Evolutionary conservation across 37 sponge, comb jelly and placozoan genomes (phyloP).

Genomic region (Halichondria panicea): DNA sequence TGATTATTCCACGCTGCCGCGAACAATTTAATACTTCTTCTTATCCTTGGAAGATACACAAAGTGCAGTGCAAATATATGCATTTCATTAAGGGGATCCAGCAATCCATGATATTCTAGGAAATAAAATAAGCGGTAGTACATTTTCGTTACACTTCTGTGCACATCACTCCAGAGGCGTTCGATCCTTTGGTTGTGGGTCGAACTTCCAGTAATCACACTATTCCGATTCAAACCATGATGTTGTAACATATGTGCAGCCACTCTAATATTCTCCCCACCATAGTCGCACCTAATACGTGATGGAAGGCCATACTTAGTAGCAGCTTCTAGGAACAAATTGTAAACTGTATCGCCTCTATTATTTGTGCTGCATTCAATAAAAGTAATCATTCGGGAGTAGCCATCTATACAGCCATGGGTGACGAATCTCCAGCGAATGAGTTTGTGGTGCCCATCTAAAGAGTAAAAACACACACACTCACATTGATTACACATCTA

Average conservation of each 20-base stretch:
- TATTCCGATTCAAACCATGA: conserved; percentile 23
- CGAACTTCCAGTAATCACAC: conserved; percentile 25
- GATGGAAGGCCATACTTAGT: conserved; percentile 20
- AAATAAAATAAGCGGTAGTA: conserved; percentile 46
- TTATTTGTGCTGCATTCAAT: conserved; percentile 22
- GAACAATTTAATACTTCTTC: conserved; percentile 16
- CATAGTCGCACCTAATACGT: conserved; percentile 24
- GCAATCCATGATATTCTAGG: conserved; percentile 20
- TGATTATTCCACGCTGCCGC: conserved; percentile 46
- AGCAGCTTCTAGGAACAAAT: conserved; percentile 6
- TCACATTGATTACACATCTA: not conserved
- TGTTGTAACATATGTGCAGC: conserved; percentile 34
- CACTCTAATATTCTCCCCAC: conserved; percentile 27
- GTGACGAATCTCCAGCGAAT: conserved; percentile 29
- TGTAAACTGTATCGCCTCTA: conserved; percentile 4
- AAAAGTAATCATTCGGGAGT: conserved; percentile 14
- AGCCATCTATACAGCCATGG: conserved; percentile 25
- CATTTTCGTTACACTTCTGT: conserved; percentile 23
- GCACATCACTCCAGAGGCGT: conserved; percentile 34
- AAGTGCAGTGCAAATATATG: conserved; percentile 55
- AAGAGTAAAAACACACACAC: too few relatives aligned
- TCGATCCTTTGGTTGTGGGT: conserved; percentile 47
- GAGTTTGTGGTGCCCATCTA: conserved; percentile 28
- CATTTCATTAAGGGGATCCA: conserved; percentile 33
- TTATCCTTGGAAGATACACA: conserved; percentile 57